Conservation (phyloP, 2,113 vertebrate species). For the Nycticorax nycticorax region DNA sequence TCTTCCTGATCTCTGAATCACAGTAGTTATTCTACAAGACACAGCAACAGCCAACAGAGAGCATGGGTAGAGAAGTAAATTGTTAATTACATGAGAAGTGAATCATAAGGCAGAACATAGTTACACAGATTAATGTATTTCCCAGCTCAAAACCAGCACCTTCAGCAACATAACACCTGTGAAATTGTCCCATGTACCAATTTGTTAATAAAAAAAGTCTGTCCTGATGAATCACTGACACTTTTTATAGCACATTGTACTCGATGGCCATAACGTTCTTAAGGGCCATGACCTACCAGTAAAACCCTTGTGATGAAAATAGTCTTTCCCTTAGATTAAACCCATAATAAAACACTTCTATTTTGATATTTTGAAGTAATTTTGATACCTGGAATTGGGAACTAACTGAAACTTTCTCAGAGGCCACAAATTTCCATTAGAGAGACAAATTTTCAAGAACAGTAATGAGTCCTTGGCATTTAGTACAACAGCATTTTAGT, state of each 20-base stretch:
- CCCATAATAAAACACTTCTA: not conserved
- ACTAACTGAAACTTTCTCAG: conserved; percentile 24
- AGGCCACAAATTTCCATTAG: conserved; percentile 32
- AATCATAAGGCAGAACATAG: not conserved
- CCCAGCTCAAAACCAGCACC: not conserved
- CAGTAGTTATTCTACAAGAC: not conserved
- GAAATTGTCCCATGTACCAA: not conserved
- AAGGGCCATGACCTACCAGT: not conserved
- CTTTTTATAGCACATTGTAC: not conserved
- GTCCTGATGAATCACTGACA: not conserved
- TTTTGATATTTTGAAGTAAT: conserved; percentile 3
- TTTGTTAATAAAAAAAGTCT: not conserved
- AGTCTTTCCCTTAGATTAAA: conserved; percentile 4
- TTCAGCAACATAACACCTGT: not conserved
- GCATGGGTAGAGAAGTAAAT: not conserved
- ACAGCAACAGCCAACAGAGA: not conserved
- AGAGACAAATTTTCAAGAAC: conserved; percentile 19
- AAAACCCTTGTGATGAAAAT: conserved; percentile 25
- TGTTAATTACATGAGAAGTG: not conserved
- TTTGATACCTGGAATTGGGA: conserved; percentile 30
- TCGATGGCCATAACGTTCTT: not conserved
- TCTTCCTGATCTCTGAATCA: not conserved
- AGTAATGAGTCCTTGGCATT: conserved; percentile 43
- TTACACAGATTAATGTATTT: not conserved
- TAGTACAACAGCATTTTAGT: conserved; percentile 29